Evolutionary conservation across 2,797 vertebrate species (phyloP), one percentile per base, ranked within the genome.

Genomic region (Mionectes olivaceus): DNA sequence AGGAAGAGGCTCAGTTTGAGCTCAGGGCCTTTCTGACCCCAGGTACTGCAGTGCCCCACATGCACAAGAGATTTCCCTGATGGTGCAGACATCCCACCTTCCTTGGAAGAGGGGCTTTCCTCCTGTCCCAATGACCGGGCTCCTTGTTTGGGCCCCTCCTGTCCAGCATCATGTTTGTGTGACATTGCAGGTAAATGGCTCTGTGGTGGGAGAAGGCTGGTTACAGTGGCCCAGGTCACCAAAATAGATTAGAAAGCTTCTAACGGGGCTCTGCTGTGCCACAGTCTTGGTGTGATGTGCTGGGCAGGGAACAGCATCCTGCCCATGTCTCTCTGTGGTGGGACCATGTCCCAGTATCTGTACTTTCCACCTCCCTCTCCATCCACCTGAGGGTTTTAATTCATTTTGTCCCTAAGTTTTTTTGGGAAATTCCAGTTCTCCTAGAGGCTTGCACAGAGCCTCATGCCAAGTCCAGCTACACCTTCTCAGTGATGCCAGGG

Each of bases 11-110:
- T 32, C 1, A 2, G 18, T 19, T 5, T 52, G 59, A 63, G 49
- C 39, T 50, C 3, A 2, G 24, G 41, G 10, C 27, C 24, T 17
- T 71, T 82, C 67, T 61, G 33, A 0, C 11, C 41, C 43, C 37
- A 7, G 41, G 12, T 10, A 28, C 35, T 15, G 60, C 0, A 0
- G 13, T 7, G 18, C 2, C 25, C 7, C 11, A 3, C 1, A 0
- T 22, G 44, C 19, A 9, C 0, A 5, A 78, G 5, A 56, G 14
- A 5, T 74, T 69, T 25, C 19, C 11, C 47, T 7, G 4, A 6
- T 78, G 27, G 7, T 0, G 1, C 12, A 1, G 1, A 23, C 43
- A 43, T 35, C 39, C 19, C 50, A 46, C 39, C 14, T 57, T 30
- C 60, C 64, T 46, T 12, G 19, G 13, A 49, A 71, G 24, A 46